phyloP scores from a whole-genome alignment of 2,113 vertebrate species.

The Bothrops jararaca region DNA sequence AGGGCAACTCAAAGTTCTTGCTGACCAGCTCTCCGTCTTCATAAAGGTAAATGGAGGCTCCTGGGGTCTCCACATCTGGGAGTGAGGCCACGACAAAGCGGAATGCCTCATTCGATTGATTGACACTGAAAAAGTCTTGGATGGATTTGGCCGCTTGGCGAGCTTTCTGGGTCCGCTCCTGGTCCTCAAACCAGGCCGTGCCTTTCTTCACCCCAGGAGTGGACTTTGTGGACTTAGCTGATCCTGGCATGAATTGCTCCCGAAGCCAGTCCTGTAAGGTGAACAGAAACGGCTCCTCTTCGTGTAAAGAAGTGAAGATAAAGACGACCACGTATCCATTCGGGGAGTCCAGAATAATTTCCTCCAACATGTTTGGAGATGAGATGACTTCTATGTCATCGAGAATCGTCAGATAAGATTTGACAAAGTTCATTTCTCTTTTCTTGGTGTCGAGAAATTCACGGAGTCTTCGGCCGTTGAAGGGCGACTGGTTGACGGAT shows the following conservation, averaged over 20 bases:
- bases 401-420: neutral
- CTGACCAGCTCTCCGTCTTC: too few species aligned
- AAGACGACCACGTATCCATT: constrained; percentile 31
- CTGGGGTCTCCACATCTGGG: neutral
- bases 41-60: constrained; percentile 33
- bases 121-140: neutral
- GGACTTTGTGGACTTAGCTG: neutral
- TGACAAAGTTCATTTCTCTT: constrained; percentile 18
- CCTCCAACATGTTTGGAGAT: constrained; percentile 13
- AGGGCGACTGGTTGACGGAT: constrained; percentile 32
- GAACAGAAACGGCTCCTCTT: constrained; percentile 27
- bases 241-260: too few species aligned
- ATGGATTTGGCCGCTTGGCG: neutral
- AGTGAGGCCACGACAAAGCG: constrained; percentile 16
- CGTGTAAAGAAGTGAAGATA: constrained; percentile 35
- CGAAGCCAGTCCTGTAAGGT: neutral
- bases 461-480: constrained; percentile 13
- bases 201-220: rapidly evolving
- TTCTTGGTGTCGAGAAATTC: neutral
- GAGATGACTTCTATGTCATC: neutral
- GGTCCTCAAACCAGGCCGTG: neutral
- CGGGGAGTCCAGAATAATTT: neutral
- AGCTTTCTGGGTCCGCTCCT: neutral
- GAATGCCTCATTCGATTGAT: neutral
- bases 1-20: neutral